Conservation (phyloP, 2,888 invertebrate species). For the Leucophora obtusa region DNA sequence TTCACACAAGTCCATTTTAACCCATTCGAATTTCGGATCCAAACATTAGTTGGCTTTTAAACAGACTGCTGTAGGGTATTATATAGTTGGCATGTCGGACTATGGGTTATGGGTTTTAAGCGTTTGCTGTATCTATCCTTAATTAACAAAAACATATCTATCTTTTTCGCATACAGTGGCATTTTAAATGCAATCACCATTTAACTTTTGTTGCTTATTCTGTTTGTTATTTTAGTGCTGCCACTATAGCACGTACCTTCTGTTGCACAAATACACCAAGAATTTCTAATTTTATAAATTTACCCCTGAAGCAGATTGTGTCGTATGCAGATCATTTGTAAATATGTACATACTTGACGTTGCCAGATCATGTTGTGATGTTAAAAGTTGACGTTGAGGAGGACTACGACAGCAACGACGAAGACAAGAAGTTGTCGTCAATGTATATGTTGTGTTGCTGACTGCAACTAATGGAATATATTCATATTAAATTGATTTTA, state of each 20-base stretch:
- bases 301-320: conserved; percentile 54
- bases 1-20: too few species aligned
- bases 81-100: too few species aligned
- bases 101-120: too few species aligned
- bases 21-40: too few species aligned
- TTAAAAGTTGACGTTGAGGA: conserved; percentile 45
- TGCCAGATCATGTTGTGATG: conserved; percentile 50
- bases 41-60: too few species aligned
- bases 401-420: conserved; percentile 31
- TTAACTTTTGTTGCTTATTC: background rate
- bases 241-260: background rate
- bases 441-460: conserved; percentile 44
- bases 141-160: too few species aligned
- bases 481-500: conserved; percentile 77
- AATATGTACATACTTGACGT: conserved; percentile 37
- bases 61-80: too few species aligned
- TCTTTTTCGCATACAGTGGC: conserved; percentile 22
- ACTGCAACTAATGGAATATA: conserved; percentile 76
- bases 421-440: conserved; percentile 57
- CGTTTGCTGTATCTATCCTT: too few species aligned
- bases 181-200: conserved; percentile 41
- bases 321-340: conserved; percentile 62
- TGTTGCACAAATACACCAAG: conserved; percentile 28
- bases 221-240: too few species aligned
- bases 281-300: conserved; percentile 42